phyloP scores from a whole-genome alignment of 2,113 vertebrate genomes.

The Patagioenas fasciata region DNA sequence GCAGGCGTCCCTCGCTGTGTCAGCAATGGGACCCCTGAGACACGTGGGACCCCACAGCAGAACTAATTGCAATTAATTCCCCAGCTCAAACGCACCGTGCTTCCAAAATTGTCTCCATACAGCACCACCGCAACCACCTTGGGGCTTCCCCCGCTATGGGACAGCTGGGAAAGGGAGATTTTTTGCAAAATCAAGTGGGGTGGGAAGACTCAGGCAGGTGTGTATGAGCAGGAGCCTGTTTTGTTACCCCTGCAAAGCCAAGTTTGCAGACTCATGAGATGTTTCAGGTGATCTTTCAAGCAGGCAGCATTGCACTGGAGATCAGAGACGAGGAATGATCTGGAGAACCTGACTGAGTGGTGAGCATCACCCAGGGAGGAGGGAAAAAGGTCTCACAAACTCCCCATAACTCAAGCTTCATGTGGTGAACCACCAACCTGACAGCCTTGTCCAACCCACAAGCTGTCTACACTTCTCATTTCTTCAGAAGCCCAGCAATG shows the following conservation, averaged over 20 bases:
- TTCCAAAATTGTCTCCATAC: neutral
- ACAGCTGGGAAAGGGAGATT: neutral
- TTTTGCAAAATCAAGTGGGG: neutral
- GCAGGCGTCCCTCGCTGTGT: too few relatives aligned
- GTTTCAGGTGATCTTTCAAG: neutral
- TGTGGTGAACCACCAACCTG: accelerated
- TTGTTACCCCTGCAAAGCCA: neutral
- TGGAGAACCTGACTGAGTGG: neutral
- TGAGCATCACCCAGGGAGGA: neutral
- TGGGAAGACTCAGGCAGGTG: accelerated
- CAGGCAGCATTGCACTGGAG: neutral
- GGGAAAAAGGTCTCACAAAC: neutral
- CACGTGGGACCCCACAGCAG: neutral
- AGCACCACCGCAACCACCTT: neutral
- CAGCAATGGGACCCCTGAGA: too few relatives aligned
- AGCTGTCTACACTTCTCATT: neutral
- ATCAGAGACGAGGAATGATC: neutral
- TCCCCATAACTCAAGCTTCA: neutral
- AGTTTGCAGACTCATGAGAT: neutral
- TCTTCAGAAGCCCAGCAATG: neutral
- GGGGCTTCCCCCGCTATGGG: neutral
- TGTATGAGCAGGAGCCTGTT: too few relatives aligned
- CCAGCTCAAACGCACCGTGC: accelerated
- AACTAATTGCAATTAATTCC: neutral
- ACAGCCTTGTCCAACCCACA: neutral